phyloP scores from a whole-genome alignment of 2,888 invertebrate genomes.

The Cheilosia impressa region DNA sequence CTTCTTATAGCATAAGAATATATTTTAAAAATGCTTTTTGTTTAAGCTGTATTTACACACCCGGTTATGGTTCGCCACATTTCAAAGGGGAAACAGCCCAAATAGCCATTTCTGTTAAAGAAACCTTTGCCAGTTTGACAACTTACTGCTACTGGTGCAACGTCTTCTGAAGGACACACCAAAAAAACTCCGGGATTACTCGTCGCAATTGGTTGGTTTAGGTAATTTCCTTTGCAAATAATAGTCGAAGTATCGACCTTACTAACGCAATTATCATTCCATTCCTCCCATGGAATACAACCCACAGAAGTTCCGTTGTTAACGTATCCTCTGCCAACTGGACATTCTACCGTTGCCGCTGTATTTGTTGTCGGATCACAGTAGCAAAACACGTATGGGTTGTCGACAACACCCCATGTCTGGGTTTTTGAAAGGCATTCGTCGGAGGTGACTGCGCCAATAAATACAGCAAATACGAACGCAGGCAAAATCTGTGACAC shows the following conservation, averaged over 20 bases:
- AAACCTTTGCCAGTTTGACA: conserved; percentile 75
- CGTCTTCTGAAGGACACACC: conserved; percentile 57
- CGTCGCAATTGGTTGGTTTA: conserved; percentile 70
- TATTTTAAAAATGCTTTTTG: too few relatives aligned
- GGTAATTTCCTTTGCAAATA: conserved; percentile 31
- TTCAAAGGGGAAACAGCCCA: conserved; percentile 76
- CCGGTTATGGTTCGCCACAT: conserved; percentile 66
- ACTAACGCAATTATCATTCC: conserved; percentile 72
- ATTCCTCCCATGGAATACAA: conserved; percentile 79
- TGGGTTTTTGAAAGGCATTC: conserved; percentile 10
- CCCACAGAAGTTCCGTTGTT: conserved; percentile 79
- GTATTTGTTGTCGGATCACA: conserved; percentile 78
- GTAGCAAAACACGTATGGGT: conserved; percentile 80
- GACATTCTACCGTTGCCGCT: conserved; percentile 77
- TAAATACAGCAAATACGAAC: conserved; percentile 12
- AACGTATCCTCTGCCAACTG: conserved; percentile 79
- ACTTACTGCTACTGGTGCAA: conserved; percentile 42
- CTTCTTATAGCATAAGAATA: too few relatives aligned
- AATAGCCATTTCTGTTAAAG: conserved; percentile 56
- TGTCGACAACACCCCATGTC: conserved; percentile 79
- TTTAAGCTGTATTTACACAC: conserved; percentile 13
- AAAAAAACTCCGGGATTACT: conserved; percentile 71
- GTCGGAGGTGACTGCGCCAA: neutral
- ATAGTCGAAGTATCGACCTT: neutral
- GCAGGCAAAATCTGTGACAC: neutral